These are phyloP conservation scores for Dolomedes plantarius DNA, from an alignment of 2,888 invertebrate species.

Conservation along the genomic window DNA sequence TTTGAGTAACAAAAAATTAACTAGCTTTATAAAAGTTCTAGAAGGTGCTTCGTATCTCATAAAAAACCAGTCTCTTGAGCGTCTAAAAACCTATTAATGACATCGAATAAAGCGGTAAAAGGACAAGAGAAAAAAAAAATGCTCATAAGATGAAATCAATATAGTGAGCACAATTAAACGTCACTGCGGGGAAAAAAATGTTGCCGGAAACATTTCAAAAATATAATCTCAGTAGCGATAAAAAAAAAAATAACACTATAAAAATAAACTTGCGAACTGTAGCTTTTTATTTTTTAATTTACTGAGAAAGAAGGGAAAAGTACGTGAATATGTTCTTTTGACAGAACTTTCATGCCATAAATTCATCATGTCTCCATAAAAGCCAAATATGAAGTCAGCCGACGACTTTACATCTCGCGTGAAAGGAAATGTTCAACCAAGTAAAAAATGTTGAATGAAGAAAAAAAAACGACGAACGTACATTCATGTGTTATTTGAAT, in stretches of 20 bases:
- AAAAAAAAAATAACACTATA: neutral
- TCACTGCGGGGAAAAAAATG: conserved; percentile 8
- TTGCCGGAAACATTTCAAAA: neutral
- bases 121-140: neutral
- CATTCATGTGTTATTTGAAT: too few relatives aligned
- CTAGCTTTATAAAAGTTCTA: conserved; percentile 11
- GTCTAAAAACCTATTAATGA: conserved; percentile 4
- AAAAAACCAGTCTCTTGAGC: neutral
- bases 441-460: too few relatives aligned
- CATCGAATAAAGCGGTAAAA: conserved; percentile 20
- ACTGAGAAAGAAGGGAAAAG: too few relatives aligned
- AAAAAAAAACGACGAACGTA: too few relatives aligned
- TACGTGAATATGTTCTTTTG: too few relatives aligned
- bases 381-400: too few relatives aligned
- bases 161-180: conserved; percentile 25
- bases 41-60: neutral
- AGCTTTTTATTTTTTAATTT: too few relatives aligned
- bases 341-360: too few relatives aligned
- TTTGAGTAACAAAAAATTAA: neutral
- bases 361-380: too few relatives aligned
- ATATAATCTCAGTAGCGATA: neutral
- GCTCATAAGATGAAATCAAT: conserved; percentile 22
- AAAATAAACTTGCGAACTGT: neutral
- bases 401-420: too few relatives aligned
- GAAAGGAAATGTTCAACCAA: too few relatives aligned